These are phyloP conservation scores for Holothuria scabra DNA, from an alignment of 53 echinoderm and acorn worm species.

Conservation along the genomic window DNA sequence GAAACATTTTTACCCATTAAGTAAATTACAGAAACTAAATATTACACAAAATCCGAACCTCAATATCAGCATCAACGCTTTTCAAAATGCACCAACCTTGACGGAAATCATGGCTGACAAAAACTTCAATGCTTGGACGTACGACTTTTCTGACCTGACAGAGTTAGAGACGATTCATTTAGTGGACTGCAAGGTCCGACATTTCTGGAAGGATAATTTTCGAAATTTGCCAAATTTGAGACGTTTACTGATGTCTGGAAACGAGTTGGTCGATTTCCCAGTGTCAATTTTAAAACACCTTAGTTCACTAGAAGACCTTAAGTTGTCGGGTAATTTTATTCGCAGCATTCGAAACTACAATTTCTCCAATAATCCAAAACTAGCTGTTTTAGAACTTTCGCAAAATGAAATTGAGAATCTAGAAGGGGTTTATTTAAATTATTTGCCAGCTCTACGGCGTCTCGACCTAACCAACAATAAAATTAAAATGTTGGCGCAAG, in stretches of 20 bases:
- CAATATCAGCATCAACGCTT: constrained; percentile 5
- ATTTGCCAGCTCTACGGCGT: not conserved
- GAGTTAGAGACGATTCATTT: not conserved
- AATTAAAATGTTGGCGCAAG: not conserved
- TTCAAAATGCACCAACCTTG: constrained; percentile 4
- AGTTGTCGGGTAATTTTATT: constrained; percentile 1
- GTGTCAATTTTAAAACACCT: not conserved
- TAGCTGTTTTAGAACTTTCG: not conserved
- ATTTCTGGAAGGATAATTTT: constrained; percentile 7
- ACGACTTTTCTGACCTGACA: constrained; percentile 24
- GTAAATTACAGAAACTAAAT: not conserved
- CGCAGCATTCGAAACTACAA: not conserved
- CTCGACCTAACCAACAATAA: not conserved
- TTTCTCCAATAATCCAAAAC: not conserved
- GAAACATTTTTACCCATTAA: constrained; percentile 1
- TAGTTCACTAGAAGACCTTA: not conserved
- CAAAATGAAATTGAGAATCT: constrained; percentile 12
- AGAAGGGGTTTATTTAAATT: constrained; percentile 1
- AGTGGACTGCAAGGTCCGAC: not conserved
- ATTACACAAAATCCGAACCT: constrained; percentile 3
- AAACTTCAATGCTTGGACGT: not conserved
- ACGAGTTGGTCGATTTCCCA: constrained; percentile 10
- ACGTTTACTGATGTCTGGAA: not conserved
- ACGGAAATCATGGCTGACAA: constrained; percentile 6
- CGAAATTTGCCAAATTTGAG: not conserved